A percentile compares a stretch with the other conserved stretches of the same genome.
phyloP scores from a whole-genome alignment of 2,113 vertebrate species.

The Passer montanus region DNA sequence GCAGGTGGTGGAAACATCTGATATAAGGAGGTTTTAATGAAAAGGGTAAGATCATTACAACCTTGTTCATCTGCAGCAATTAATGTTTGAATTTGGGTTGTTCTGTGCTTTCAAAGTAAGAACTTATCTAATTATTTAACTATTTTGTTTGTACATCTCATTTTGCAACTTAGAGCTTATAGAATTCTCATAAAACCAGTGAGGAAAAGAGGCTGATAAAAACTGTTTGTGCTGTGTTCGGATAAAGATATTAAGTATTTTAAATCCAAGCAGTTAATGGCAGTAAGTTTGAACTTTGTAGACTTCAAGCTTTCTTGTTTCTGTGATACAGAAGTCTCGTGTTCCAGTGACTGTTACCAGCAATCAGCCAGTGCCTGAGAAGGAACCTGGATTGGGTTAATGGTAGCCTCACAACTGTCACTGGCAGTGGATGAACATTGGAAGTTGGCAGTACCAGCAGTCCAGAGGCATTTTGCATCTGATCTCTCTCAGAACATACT shows the following conservation, averaged over 20 bases:
- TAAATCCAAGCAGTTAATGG: neutral
- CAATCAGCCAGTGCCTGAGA: neutral
- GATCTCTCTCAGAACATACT: neutral
- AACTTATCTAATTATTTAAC: neutral
- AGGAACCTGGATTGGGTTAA: neutral
- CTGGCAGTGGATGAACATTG: neutral
- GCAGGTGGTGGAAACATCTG: neutral
- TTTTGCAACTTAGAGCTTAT: neutral
- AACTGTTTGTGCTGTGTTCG: neutral
- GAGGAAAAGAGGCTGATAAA: neutral
- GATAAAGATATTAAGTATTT: neutral
- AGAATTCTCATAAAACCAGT: neutral
- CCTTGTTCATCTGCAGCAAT: neutral
- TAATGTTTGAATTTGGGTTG: neutral
- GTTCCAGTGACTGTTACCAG: neutral
- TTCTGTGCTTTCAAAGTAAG: neutral
- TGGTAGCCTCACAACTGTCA: neutral
- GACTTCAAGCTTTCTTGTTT: neutral
- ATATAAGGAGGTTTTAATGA: neutral
- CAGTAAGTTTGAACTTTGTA: neutral
- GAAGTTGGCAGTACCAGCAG: neutral
- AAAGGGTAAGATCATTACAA: neutral
- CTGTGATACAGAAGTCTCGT: neutral
- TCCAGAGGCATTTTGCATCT: neutral
- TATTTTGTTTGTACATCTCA: neutral